Base-by-base conservation (phyloP, 2,797 vertebrate genomes). In the Poliocrania exsul region DNA sequence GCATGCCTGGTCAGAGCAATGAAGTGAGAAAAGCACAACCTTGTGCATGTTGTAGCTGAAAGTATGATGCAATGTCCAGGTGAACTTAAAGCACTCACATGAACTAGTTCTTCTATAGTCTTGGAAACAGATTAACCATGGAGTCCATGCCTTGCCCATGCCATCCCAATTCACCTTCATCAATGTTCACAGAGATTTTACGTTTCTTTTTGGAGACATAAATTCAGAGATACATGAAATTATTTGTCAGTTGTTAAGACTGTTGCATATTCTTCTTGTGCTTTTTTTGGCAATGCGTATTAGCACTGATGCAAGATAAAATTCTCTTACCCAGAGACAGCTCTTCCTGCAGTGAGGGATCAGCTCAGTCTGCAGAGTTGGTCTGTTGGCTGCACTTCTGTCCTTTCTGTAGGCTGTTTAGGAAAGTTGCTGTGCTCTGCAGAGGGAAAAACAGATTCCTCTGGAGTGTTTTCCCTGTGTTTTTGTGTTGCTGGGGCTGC, bases 401-500 rank as follows among this genome's bases (percentile, higher is more conserved):
- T 28, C n/a, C 58, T 54, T 44, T 56, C 70, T 90, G 21, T 65
- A 25, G 57, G 13, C 51, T 83, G n/a, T 81, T 94, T 37, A 66
- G 80, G 72, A 94, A 73, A 66, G 75, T 73, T 95, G 42, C 61
- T 74, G 46, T 31, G 49, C 46, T 85, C 57, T 10, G 1, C 60
- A 50, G 60, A 64, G 6, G 10, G 57, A 64, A 74, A 77, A 83
- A 11, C 11, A 4, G 31, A 87, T 91, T 85, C 57, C 57, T 85
- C 8, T 0, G 0, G 44, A 67, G 42, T 89, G 57, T 95, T 91
- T 93, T 82, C 33, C 24, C 8, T 40, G 29, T 89, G 81, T 64
- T 85, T 81, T 66, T 60, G 21, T 82, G 64, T 89, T 95, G 61
- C 87, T 89, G 81, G 69, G 75, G 29, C 67, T 85, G 33, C 74